These are phyloP conservation scores for Branchinecta lynchi DNA, from an alignment of 1,140 invertebrate species.

Conservation along the genomic window DNA sequence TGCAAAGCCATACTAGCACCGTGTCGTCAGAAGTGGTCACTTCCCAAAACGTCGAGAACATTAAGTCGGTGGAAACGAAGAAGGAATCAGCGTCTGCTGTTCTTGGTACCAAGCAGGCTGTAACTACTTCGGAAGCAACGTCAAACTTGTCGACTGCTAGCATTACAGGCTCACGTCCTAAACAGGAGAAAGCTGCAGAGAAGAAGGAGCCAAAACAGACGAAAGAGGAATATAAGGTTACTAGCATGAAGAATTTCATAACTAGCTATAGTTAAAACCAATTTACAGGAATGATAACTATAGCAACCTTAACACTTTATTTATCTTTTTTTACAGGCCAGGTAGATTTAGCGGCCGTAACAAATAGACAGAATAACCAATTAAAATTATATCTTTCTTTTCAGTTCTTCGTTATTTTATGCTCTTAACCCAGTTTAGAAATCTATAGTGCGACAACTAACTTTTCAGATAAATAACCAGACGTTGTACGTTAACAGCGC, in stretches of 20 bases:
- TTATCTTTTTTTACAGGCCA: too few relatives aligned
- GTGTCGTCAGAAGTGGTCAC: not conserved
- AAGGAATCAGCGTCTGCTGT: not conserved
- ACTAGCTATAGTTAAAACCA: too few relatives aligned
- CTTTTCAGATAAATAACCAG: too few relatives aligned
- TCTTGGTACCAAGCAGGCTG: not conserved
- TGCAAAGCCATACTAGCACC: not conserved
- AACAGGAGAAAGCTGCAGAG: not conserved
- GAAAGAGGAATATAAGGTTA: constrained; percentile 7
- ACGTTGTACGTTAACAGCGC: too few relatives aligned
- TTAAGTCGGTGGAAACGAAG: not conserved
- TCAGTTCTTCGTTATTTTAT: too few relatives aligned
- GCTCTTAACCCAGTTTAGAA: too few relatives aligned
- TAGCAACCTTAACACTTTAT: too few relatives aligned
- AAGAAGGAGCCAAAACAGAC: not conserved
- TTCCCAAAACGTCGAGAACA: not conserved
- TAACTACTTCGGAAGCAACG: not conserved
- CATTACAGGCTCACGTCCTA: not conserved
- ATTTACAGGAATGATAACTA: too few relatives aligned
- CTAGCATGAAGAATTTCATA: not conserved
- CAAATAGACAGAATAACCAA: too few relatives aligned
- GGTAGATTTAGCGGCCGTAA: too few relatives aligned
- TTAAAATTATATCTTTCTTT: too few relatives aligned
- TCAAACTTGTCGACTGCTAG: not conserved
- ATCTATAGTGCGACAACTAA: too few relatives aligned